phyloP scores from a whole-genome alignment of 2,113 vertebrate genomes.

The Lamprologus lemairii region DNA sequence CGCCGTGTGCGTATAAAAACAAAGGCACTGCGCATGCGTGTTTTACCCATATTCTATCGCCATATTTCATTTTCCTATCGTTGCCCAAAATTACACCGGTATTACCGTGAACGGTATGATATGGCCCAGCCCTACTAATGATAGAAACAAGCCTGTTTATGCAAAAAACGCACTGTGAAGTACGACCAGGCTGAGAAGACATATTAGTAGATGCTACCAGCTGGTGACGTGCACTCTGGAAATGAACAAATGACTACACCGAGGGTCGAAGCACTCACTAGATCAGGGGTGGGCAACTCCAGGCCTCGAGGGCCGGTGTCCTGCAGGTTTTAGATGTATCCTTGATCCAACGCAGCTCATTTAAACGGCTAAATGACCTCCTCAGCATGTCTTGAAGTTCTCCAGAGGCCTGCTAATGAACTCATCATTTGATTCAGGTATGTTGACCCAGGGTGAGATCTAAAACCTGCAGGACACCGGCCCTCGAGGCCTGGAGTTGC shows the following conservation, averaged over 20 bases:
- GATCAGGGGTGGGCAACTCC: neutral
- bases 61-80: too few relatives aligned
- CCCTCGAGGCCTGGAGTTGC: neutral
- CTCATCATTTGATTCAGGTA: neutral
- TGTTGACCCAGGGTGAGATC: neutral
- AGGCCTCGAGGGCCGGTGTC: neutral
- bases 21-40: too few relatives aligned
- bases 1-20: fast-evolving
- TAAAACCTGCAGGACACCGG: neutral
- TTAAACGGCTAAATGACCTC: fast-evolving
- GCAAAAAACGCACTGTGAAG: fast-evolving
- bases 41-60: too few relatives aligned
- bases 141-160: neutral
- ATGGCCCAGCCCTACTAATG: neutral
- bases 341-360: fast-evolving
- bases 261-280: neutral
- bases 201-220: neutral
- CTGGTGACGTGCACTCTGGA: neutral
- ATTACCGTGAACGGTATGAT: too few relatives aligned
- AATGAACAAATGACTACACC: neutral
- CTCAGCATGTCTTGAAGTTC: neutral
- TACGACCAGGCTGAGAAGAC: neutral
- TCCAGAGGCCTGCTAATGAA: neutral
- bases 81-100: too few relatives aligned
- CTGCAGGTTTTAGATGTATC: fast-evolving